Evolutionary conservation across 1,140 invertebrate species (phyloP).

Genomic region (Heterodera carotae): DNA sequence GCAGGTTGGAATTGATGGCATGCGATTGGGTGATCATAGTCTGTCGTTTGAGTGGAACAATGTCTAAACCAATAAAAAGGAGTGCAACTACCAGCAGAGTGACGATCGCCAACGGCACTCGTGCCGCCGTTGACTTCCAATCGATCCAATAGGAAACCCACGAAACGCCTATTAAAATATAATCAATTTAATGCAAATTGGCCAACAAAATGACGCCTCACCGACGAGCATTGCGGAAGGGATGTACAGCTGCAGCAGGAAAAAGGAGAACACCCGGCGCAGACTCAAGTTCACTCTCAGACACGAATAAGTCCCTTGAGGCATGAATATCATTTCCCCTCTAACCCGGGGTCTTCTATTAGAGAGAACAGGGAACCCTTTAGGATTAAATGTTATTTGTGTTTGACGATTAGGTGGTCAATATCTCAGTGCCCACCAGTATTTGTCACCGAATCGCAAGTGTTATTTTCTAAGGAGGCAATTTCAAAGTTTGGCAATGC

Average conservation of each 20-base stretch:
- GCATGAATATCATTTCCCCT: too few relatives aligned
- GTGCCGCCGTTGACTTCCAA: slow-evolving; percentile 65
- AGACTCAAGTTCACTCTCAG: slow-evolving; percentile 89
- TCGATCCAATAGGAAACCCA: slow-evolving; percentile 66
- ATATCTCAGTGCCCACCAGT: slow-evolving; percentile 34
- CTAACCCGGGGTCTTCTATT: too few relatives aligned
- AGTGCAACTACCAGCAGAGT: slow-evolving; percentile 11
- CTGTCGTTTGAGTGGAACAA: slow-evolving; percentile 17
- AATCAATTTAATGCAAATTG: too few relatives aligned
- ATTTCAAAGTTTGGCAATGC: slow-evolving; percentile 55
- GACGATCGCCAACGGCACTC: slow-evolving; percentile 52
- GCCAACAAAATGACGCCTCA: not conserved
- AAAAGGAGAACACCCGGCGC: slow-evolving; percentile 95
- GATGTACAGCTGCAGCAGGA: slow-evolving; percentile 77
- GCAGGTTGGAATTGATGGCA: slow-evolving; percentile 91
- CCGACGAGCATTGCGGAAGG: slow-evolving; percentile 68
- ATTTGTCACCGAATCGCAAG: slow-evolving; percentile 49
- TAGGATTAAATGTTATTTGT: too few relatives aligned
- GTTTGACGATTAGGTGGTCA: too few relatives aligned
- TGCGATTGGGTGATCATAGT: slow-evolving; percentile 72
- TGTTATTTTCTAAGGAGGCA: slow-evolving; percentile 35
- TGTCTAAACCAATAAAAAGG: not conserved
- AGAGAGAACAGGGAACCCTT: too few relatives aligned
- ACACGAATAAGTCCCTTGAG: slow-evolving; percentile 69
- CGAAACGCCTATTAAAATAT: slow-evolving; percentile 19